phyloP scores from a whole-genome alignment of 2,113 vertebrate species.

The Tenebrosternarchus preto region DNA sequence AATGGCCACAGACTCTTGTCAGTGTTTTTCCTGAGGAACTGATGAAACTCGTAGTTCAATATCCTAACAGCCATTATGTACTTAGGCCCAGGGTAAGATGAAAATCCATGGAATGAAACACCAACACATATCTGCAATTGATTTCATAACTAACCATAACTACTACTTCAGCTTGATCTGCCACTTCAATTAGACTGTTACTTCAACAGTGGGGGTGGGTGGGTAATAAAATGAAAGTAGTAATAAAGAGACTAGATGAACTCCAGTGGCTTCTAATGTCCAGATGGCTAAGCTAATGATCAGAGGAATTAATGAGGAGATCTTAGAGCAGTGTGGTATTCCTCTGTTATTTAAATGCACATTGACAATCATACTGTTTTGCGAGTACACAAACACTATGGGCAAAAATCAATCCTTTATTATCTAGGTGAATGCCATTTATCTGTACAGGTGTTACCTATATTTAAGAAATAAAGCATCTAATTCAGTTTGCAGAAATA shows the following conservation, averaged over 20 bases:
- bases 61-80: too few species aligned
- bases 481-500: not conserved
- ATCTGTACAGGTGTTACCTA: not conserved
- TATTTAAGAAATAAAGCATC: slow-evolving; percentile 8
- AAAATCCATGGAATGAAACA: too few species aligned
- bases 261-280: not conserved
- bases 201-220: too few species aligned
- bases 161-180: too few species aligned
- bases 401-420: slow-evolving; percentile 12
- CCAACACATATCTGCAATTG: too few species aligned
- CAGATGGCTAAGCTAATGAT: slow-evolving; percentile 10
- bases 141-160: too few species aligned
- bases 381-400: not conserved
- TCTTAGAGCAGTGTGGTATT: not conserved
- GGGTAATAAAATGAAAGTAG: too few species aligned
- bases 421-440: not conserved
- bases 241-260: not conserved
- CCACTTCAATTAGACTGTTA: too few species aligned
- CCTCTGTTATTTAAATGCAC: slow-evolving; percentile 13
- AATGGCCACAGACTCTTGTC: too few species aligned
- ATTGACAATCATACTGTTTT: slow-evolving; percentile 35
- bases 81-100: too few species aligned
- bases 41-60: too few species aligned
- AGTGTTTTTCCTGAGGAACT: too few species aligned
- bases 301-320: slow-evolving; percentile 14